Evolutionary conservation across 35 echinoderm and acorn worm genomes (phyloP).

Genomic region (Diadema setosum): DNA sequence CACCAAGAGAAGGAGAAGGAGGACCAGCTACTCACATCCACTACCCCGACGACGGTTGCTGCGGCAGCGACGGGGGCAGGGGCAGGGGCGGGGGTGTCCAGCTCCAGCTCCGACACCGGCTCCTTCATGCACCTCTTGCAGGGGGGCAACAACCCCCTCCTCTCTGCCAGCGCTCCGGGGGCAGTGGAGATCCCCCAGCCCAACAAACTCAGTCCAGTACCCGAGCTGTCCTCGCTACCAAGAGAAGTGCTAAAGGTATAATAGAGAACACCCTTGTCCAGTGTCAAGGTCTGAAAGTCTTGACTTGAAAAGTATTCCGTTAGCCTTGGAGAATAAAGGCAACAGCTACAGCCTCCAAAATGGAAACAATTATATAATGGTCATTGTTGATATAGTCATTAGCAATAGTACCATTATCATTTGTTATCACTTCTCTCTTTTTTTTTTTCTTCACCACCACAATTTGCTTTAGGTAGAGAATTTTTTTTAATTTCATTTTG

Average conservation of each 20-base stretch:
- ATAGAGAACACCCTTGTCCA: no score
- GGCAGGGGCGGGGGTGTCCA: not conserved
- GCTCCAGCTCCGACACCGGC: not conserved
- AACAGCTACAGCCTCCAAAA: no score
- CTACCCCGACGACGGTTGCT: not conserved
- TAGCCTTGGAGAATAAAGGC: no score
- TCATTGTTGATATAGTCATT: no score
- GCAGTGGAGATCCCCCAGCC: slow-evolving; percentile 12
- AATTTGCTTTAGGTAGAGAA: no score
- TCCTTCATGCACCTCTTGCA: slow-evolving; percentile 4
- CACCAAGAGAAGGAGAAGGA: slow-evolving; percentile 41
- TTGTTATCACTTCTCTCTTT: no score
- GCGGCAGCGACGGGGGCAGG: not conserved
- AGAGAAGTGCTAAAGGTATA: slow-evolving; percentile 21
- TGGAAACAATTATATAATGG: no score
- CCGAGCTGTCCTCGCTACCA: slow-evolving; percentile 32
- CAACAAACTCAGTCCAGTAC: slow-evolving; percentile 26
- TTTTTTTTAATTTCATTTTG: no score
- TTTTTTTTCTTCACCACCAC: no score
- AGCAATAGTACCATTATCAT: no score
- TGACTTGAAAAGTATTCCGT: no score
- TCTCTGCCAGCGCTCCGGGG: slow-evolving; percentile 6
- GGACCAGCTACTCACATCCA: slow-evolving; percentile 15
- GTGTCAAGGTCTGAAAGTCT: no score
- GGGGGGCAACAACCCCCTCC: not conserved